Conservation (phyloP, 2,797 vertebrate genomes). For the Urophycis tenuis region DNA sequence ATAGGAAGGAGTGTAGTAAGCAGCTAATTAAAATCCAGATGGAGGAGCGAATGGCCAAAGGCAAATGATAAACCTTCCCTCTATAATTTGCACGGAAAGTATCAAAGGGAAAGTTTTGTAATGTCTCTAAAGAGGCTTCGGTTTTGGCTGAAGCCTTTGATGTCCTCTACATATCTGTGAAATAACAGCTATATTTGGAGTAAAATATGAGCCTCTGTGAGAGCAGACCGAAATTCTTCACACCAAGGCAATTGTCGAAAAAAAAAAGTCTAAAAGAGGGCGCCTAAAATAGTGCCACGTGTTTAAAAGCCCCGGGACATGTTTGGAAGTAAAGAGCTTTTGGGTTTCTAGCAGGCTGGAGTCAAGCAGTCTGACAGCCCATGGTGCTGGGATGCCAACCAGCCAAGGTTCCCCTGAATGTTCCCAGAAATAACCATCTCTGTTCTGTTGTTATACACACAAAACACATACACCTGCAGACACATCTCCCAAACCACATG, state of each 20-base stretch:
- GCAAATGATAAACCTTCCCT: background rate
- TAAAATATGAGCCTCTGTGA: background rate
- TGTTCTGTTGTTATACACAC: background rate
- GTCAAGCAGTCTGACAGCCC: background rate
- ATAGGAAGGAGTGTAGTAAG: background rate
- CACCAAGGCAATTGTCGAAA: background rate
- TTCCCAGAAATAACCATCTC: background rate
- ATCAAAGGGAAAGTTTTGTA: background rate
- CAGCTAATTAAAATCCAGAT: background rate
- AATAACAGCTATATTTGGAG: background rate
- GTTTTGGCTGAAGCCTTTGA: background rate
- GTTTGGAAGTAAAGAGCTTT: background rate
- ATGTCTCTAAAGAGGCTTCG: background rate
- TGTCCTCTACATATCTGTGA: background rate
- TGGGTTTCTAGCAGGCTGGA: background rate
- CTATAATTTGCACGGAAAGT: background rate
- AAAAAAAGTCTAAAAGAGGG: too few species aligned
- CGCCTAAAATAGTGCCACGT: background rate
- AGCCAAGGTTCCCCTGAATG: background rate
- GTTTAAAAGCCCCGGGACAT: background rate
- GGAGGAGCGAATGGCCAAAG: background rate
- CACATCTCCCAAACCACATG: background rate
- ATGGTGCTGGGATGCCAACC: background rate
- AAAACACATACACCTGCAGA: background rate
- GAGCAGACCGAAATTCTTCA: background rate